Percentiles rank a stretch among this genome's conserved stretches.
These are phyloP conservation scores for Larimichthys polyactis DNA, from an alignment of 2,113 vertebrate genomes.

Conservation along the genomic window DNA sequence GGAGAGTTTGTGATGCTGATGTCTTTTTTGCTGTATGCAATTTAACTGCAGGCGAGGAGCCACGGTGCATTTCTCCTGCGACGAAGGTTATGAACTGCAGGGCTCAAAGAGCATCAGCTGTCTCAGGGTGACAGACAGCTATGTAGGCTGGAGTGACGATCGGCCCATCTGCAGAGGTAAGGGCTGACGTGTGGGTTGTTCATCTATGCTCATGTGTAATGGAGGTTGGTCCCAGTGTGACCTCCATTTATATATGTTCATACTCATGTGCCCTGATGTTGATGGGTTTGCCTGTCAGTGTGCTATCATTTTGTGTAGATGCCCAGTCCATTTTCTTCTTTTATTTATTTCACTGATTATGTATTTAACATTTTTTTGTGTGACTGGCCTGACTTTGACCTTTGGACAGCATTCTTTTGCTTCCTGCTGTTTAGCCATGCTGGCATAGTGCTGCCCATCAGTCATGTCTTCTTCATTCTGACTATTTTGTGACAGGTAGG, in stretches of 20 bases:
- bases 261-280: background rate
- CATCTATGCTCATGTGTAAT: conserved; percentile 4
- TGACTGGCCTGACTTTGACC: conserved; percentile 62
- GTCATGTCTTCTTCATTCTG: conserved; percentile 49
- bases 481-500: conserved; percentile 37
- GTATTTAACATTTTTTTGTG: conserved; percentile 19
- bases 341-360: background rate
- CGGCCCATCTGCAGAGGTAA: conserved; percentile 97
- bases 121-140: conserved; percentile 95
- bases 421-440: conserved; percentile 45
- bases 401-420: conserved; percentile 34
- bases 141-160: conserved; percentile 98
- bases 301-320: conserved; percentile 23
- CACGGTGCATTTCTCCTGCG: conserved; percentile 97
- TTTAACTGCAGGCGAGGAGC: conserved; percentile 89
- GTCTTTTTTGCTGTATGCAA: conserved; percentile 8
- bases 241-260: conserved; percentile 25
- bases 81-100: conserved; percentile 97
- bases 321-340: background rate
- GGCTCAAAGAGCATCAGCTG: conserved; percentile 98
- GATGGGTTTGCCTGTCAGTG: background rate
- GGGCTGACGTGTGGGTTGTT: conserved; percentile 9
- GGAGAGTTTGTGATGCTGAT: conserved; percentile 1
- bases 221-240: conserved; percentile 6
- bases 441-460: conserved; percentile 33